These are phyloP conservation scores for Eupithecia dodoneata DNA, from an alignment of 2,888 invertebrate genomes.

Conservation along the genomic window DNA sequence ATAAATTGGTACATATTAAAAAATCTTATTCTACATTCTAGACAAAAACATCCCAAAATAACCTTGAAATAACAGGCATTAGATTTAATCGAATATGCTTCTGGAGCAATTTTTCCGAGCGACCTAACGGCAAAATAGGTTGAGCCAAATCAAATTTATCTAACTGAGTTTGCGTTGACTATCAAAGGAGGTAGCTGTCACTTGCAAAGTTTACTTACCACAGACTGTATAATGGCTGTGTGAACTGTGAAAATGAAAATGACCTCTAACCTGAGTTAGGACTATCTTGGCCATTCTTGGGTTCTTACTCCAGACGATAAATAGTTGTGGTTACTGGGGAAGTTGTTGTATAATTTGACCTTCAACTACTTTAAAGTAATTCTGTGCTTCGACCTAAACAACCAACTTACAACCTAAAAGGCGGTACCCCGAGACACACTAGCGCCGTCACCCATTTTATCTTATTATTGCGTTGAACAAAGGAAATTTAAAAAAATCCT, in stretches of 20 bases:
- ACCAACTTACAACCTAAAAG: too few species aligned
- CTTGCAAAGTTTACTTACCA: constrained; percentile 18
- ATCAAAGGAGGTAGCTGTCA: constrained; percentile 30
- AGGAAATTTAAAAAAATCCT: too few species aligned
- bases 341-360: neutral
- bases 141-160: constrained; percentile 33
- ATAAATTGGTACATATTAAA: neutral
- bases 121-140: constrained; percentile 22
- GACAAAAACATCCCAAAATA: constrained; percentile 2
- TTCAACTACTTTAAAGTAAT: neutral
- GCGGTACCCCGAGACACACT: too few species aligned
- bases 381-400: neutral
- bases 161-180: constrained; percentile 25
- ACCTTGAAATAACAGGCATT: neutral
- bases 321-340: neutral
- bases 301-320: neutral
- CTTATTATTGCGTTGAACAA: too few species aligned
- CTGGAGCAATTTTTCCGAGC: constrained; percentile 24
- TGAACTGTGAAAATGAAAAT: neutral
- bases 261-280: neutral
- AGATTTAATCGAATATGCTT: constrained; percentile 15
- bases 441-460: too few species aligned
- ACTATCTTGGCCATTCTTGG: neutral
- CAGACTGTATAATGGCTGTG: neutral
- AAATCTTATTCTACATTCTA: neutral